Evolutionary conservation across 2,797 vertebrate species (phyloP), one percentile per base, ranked within the genome.

Genomic region (Hippocampus kuda): DNA sequence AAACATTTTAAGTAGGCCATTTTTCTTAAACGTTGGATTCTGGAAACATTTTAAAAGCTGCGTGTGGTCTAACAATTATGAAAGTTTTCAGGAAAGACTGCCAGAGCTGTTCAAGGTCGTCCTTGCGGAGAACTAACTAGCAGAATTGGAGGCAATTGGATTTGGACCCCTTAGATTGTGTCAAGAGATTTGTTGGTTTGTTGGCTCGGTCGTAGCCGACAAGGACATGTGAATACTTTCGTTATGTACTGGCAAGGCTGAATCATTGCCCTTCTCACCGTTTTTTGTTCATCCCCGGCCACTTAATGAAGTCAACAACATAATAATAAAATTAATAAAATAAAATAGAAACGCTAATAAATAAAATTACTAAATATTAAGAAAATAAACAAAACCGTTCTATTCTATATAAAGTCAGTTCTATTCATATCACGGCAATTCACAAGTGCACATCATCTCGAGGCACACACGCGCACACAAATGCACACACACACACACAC

Each of bases 151-250:
- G 70, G 44, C 63, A 69, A 78, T 71, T 81, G 73, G 69, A 72
- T 77, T 70, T 68, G 78, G 80, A 81, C 72, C 74, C 71, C 75
- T 81, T 80, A 68, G 71, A 82, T 56, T 18, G 42, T 63, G 77
- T 82, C 81, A 61, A 79, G 81, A 80, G 82, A 67, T 71, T 82
- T 76, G 73, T 68, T 73, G 75, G 69, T 79, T 83, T 83, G 79
- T 78, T 85, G 80, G 78, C 73, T 79, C 53, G 49, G 75, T 65
- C 68, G 72, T 63, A 74, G 72, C 61, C 79, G 76, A 73, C 79
- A 72, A 80, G 79, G 79, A 74, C 78, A 73, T 64, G 65, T 1
- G 66, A 67, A 73, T 41, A 67, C 64, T 77, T 81, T 78, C 42
- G 15, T 60, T 60, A 34, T 60, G 26, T 34, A 30, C 26, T 26